Conservation (phyloP, 1,140 invertebrate genomes). For the Lordiphosa clarofinis region DNA sequence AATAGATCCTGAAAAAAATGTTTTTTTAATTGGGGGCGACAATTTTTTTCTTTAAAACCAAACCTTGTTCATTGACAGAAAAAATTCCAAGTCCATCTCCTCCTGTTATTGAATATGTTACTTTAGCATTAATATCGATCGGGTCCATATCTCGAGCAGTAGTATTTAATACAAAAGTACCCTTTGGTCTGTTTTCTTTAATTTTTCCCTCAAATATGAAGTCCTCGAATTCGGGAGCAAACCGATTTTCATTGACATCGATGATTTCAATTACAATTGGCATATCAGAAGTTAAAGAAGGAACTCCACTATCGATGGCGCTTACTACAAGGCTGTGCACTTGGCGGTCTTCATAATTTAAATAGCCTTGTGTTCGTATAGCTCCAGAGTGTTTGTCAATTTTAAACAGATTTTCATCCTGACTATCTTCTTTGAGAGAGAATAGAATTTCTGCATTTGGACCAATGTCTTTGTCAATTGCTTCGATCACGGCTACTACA, state of each 20-base stretch:
- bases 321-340: slow-evolving; percentile 92
- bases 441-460: slow-evolving; percentile 88
- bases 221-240: slow-evolving; percentile 91
- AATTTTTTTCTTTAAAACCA: slow-evolving; percentile 49
- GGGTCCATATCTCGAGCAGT: slow-evolving; percentile 89
- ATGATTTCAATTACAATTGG: slow-evolving; percentile 92
- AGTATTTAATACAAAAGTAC: slow-evolving; percentile 87
- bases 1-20: slow-evolving; percentile 86
- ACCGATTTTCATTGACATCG: slow-evolving; percentile 95
- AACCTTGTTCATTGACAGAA: slow-evolving; percentile 93
- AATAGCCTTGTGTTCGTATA: slow-evolving; percentile 85
- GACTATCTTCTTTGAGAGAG: slow-evolving; percentile 85
- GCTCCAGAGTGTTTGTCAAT: slow-evolving; percentile 92
- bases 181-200: slow-evolving; percentile 87
- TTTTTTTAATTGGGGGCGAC: not conserved
- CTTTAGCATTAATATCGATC: slow-evolving; percentile 87
- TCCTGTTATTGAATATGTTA: slow-evolving; percentile 92
- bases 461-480: slow-evolving; percentile 92
- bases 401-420: slow-evolving; percentile 83
- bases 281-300: slow-evolving; percentile 86
- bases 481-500: slow-evolving; percentile 90
- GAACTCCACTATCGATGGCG: slow-evolving; percentile 89
- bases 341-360: slow-evolving; percentile 94
- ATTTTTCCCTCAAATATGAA: slow-evolving; percentile 87
- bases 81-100: slow-evolving; percentile 95